Evolutionary conservation across 2,113 vertebrate genomes (phyloP).

Genomic region (Colinus virginianus): DNA sequence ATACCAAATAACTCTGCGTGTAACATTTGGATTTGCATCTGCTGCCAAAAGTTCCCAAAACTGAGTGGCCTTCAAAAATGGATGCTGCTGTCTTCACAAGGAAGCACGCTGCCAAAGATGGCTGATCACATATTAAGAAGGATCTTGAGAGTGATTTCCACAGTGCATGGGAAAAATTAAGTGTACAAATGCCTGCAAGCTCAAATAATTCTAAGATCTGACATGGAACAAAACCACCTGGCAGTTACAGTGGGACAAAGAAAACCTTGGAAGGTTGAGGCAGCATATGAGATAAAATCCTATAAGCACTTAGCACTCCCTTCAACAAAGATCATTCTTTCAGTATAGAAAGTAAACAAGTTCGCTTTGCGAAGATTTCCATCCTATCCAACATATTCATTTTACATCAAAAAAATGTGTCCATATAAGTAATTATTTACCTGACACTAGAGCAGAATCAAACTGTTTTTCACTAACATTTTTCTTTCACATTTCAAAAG

Average conservation of each 20-base stretch:
- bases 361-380: not conserved
- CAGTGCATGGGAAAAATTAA: not conserved
- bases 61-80: not conserved
- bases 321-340: not conserved
- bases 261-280: not conserved
- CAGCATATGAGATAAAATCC: not conserved
- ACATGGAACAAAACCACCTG: not conserved
- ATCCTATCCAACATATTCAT: not conserved
- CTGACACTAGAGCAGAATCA: not conserved
- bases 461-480: not conserved
- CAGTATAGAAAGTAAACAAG: not conserved
- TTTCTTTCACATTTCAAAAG: not conserved
- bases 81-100: not conserved
- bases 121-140: not conserved
- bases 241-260: not conserved
- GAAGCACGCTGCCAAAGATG: not conserved
- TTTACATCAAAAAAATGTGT: not conserved
- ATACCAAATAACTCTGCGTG: not conserved
- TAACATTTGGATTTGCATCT: constrained; percentile 25
- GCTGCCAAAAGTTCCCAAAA: constrained; percentile 19
- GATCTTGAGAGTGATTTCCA: not conserved
- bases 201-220: not conserved
- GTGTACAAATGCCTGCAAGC: not conserved
- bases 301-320: not conserved
- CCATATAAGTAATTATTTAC: not conserved